phyloP scores from a whole-genome alignment of 1,140 invertebrate genomes.

The Oscheius sp. region DNA sequence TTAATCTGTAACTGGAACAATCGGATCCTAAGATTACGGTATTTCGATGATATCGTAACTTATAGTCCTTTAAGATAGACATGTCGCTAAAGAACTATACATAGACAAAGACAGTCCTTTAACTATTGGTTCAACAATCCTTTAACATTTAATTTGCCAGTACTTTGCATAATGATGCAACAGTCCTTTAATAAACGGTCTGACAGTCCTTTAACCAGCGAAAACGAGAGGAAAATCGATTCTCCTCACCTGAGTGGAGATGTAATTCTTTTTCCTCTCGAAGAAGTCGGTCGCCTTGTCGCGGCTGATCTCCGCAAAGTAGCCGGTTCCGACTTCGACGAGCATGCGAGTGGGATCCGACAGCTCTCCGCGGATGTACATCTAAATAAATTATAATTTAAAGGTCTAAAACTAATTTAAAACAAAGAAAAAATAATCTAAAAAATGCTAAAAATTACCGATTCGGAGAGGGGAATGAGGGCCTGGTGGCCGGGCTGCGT shows the following conservation, averaged over 20 bases:
- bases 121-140: too few relatives aligned
- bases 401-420: conserved; percentile 8
- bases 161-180: too few relatives aligned
- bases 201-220: too few relatives aligned
- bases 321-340: conserved; percentile 56
- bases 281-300: conserved; percentile 53
- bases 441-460: conserved; percentile 36
- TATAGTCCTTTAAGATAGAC: too few relatives aligned
- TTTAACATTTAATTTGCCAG: too few relatives aligned
- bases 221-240: too few relatives aligned
- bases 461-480: conserved; percentile 52
- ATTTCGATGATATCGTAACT: too few relatives aligned
- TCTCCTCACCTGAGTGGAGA: conserved; percentile 23
- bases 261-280: conserved; percentile 38
- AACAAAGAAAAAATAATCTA: conserved; percentile 31
- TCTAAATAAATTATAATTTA: conserved; percentile 32
- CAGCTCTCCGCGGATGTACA: conserved; percentile 49
- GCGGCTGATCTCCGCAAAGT: conserved; percentile 52
- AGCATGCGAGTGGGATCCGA: conserved; percentile 44
- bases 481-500: conserved; percentile 36
- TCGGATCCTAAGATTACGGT: too few relatives aligned
- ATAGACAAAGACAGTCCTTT: too few relatives aligned
- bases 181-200: too few relatives aligned
- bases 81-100: too few relatives aligned
- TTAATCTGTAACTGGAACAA: too few relatives aligned